Evolutionary conservation across 2,888 invertebrate genomes (phyloP).

Genomic region (Psylliodes chrysocephalus): DNA sequence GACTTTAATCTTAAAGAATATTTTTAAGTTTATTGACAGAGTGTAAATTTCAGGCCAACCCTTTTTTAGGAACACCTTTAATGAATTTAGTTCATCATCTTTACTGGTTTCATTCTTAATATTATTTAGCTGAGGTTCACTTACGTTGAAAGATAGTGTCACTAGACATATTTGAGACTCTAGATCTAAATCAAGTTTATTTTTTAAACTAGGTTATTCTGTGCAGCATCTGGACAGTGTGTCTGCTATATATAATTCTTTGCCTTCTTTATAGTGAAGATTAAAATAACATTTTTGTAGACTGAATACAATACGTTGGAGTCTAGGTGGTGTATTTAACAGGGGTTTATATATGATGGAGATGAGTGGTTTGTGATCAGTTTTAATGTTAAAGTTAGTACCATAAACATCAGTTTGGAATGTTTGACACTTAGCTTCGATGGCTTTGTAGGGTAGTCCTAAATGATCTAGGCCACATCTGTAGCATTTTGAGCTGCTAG

Average conservation of each 20-base stretch:
- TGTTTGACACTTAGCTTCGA: background rate
- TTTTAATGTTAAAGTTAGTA: background rate
- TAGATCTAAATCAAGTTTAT: background rate
- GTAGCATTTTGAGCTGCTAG: too few relatives aligned
- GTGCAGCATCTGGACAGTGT: conserved; percentile 14
- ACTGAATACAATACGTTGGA: background rate
- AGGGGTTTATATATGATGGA: background rate
- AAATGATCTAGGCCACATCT: too few relatives aligned
- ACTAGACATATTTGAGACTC: conserved; percentile 15
- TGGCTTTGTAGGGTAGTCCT: too few relatives aligned
- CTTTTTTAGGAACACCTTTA: conserved; percentile 2
- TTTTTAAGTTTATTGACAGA: background rate
- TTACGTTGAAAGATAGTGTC: background rate
- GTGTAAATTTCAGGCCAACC: too few relatives aligned
- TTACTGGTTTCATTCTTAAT: conserved; percentile 1
- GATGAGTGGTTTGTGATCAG: background rate
- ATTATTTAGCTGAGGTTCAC: background rate
- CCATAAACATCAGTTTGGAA: background rate
- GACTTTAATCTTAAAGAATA: background rate
- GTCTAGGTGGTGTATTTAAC: background rate
- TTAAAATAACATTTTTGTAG: conserved; percentile 3
- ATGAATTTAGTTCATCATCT: background rate
- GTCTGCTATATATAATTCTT: conserved; percentile 17
- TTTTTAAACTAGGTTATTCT: background rate
- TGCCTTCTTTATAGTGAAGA: background rate